These are phyloP conservation scores for Cherax destructor DNA, from an alignment of 1,140 invertebrate genomes.

Conservation along the genomic window DNA sequence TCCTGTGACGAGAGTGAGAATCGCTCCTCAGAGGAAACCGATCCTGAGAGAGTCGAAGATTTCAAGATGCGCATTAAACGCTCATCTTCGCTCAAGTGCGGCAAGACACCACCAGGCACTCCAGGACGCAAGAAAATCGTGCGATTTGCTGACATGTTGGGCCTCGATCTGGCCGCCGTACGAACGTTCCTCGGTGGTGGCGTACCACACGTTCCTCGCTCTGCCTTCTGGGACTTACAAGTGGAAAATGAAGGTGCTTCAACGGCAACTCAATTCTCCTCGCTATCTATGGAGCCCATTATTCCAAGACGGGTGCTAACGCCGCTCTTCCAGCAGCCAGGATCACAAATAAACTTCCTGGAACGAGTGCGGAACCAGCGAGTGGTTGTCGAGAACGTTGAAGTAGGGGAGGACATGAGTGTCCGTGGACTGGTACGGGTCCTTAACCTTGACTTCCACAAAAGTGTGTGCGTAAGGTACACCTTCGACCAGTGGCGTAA, in stretches of 20 bases:
- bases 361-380: conserved; percentile 83
- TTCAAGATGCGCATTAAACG: conserved; percentile 79
- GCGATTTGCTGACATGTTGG: conserved; percentile 94
- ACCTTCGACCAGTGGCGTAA: conserved; percentile 91
- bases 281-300: conserved; percentile 14
- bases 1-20: conserved; percentile 37
- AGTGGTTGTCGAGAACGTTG: conserved; percentile 90
- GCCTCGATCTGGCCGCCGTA: conserved; percentile 93
- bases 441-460: conserved; percentile 92
- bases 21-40: conserved; percentile 61
- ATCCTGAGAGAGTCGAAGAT: conserved; percentile 66
- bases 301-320: conserved; percentile 74
- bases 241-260: conserved; percentile 31
- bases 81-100: conserved; percentile 91
- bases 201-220: conserved; percentile 90
- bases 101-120: conserved; percentile 93
- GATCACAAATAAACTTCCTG: conserved; percentile 84
- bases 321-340: conserved; percentile 90
- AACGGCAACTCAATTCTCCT: neutral
- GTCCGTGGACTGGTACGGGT: conserved; percentile 92
- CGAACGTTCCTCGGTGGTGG: conserved; percentile 93
- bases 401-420: conserved; percentile 82
- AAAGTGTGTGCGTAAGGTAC: conserved; percentile 91
- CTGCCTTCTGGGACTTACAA: conserved; percentile 80
- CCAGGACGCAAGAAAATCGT: conserved; percentile 95